Conservation (phyloP, 2,113 vertebrate species). For the Ovis canadensis region DNA sequence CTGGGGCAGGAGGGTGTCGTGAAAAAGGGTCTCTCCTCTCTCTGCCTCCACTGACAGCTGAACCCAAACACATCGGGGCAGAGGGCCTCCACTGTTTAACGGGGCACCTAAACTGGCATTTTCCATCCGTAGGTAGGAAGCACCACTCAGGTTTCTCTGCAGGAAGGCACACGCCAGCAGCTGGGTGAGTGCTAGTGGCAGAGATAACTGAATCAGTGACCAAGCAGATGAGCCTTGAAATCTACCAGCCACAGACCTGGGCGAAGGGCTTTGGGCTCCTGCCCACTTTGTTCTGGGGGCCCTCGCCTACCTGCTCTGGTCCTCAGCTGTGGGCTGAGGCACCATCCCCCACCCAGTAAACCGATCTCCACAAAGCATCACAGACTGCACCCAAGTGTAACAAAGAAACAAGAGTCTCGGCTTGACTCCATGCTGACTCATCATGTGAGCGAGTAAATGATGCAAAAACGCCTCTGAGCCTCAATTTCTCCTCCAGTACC, state of each 20-base stretch:
- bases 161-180: background rate
- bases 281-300: background rate
- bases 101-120: rapidly evolving
- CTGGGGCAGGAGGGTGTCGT: background rate
- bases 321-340: background rate
- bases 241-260: background rate
- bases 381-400: background rate
- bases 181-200: background rate
- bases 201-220: background rate
- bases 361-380: background rate
- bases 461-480: background rate
- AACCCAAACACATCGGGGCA: background rate
- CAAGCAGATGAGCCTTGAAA: background rate
- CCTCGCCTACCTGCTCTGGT: background rate
- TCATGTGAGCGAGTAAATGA: background rate
- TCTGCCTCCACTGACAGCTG: background rate
- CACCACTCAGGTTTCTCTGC: background rate
- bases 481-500: background rate
- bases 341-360: background rate
- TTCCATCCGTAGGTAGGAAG: rapidly evolving
- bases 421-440: background rate
- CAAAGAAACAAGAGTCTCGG: background rate
- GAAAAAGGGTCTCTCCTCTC: background rate
- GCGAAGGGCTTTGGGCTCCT: background rate
- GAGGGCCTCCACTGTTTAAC: background rate